A percentile compares a stretch with the other conserved stretches of the same genome.
Conservation (phyloP, 2,888 invertebrate genomes). For the Nemotelus pantherinus region DNA sequence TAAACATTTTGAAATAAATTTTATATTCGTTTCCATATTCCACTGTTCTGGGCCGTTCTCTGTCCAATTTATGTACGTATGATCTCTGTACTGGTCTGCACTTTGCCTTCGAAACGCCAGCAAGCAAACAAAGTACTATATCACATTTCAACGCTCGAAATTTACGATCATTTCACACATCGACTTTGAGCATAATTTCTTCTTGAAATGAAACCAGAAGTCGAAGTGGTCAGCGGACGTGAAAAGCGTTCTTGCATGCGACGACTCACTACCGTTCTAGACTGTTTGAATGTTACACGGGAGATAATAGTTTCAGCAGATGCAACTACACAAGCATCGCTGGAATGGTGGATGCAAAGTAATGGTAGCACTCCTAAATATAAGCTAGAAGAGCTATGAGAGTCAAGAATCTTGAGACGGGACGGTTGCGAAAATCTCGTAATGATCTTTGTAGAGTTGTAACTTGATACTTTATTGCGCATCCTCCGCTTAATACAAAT, state of each 20-base stretch:
- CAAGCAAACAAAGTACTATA: conserved; percentile 26
- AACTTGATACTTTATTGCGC: conserved; percentile 40
- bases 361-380: conserved; percentile 19
- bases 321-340: neutral
- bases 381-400: neutral
- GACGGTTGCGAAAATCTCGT: conserved; percentile 30
- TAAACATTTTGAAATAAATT: conserved; percentile 19
- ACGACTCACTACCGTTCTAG: neutral
- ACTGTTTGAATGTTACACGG: conserved; percentile 9
- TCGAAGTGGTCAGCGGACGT: neutral
- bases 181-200: conserved; percentile 37
- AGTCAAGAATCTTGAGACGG: neutral
- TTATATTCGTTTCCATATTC: neutral
- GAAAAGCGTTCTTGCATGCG: too few species aligned
- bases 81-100: too few species aligned
- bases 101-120: neutral
- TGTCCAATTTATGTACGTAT: too few species aligned
- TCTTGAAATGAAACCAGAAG: conserved; percentile 42
- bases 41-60: too few species aligned
- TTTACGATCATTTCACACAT: conserved; percentile 44
- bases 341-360: neutral
- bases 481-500: conserved; percentile 24
- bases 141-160: conserved; percentile 33
- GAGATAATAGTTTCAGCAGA: conserved; percentile 20
- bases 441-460: conserved; percentile 41